Conservation (phyloP, 2,888 invertebrate genomes). For the Micropterix aruncella region DNA sequence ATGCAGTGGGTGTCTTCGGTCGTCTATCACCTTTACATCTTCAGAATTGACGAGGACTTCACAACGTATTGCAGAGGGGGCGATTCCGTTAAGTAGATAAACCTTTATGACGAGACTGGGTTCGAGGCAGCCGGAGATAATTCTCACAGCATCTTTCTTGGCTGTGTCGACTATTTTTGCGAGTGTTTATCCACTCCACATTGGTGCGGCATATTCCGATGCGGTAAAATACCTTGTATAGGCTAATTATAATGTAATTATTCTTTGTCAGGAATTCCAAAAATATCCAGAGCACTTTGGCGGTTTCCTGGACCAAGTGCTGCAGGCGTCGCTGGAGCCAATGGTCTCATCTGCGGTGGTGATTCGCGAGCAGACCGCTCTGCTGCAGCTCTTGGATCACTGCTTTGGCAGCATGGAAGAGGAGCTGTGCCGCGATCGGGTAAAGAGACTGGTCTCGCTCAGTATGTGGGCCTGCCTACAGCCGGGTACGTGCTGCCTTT, state of each 20-base stretch:
- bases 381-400: conserved; percentile 88
- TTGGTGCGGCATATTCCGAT: too few relatives aligned
- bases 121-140: too few relatives aligned
- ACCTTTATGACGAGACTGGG: too few relatives aligned
- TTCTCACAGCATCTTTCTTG: too few relatives aligned
- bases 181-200: too few relatives aligned
- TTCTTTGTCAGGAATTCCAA: conserved; percentile 53
- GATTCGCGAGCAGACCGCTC: conserved; percentile 67
- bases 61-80: too few relatives aligned
- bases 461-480: conserved; percentile 89
- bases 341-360: conserved; percentile 2
- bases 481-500: conserved; percentile 57
- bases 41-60: too few relatives aligned
- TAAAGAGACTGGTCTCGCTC: conserved; percentile 79
- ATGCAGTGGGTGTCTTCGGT: too few relatives aligned
- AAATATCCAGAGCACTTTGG: conserved; percentile 63
- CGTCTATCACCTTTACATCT: too few relatives aligned
- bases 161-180: too few relatives aligned
- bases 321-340: conserved; percentile 53
- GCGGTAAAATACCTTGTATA: too few relatives aligned
- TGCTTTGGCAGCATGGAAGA: conserved; percentile 93
- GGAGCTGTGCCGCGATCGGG: conserved; percentile 81
- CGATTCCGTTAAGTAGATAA: too few relatives aligned
- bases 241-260: conserved; percentile 5
- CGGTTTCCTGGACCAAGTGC: conserved; percentile 69